Evolutionary conservation across 2,888 invertebrate genomes (phyloP), one percentile per base, ranked within the genome.

Genomic region (Lysandra coridon): DNA sequence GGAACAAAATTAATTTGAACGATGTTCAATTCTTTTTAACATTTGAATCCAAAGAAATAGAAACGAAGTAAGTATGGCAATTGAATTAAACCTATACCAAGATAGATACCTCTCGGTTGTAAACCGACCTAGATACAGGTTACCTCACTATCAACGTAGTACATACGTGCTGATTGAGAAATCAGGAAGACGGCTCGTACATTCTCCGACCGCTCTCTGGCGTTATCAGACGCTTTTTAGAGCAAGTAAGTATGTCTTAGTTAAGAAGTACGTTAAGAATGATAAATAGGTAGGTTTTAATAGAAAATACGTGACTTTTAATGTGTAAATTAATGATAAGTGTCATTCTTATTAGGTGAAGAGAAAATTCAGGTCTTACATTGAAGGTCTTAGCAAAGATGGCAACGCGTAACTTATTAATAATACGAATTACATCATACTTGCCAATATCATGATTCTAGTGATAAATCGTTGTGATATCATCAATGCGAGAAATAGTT

Each of bases 121-220:
- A 3, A 1, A 17, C 57, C 12, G 64, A 64, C 23, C 64, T 30
- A 64, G 64, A 64, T 64, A 64, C 23, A n/a, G 23, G 62, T 62
- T 23, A 62, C 62, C n/a, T 62, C 40, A 75, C 23, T 14, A 77
- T 53, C 37, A 73, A 69, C 17, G 14, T 53, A 53, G 30, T 76
- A 44, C 30, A 77, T 77, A 53, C 30, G 23, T 62, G 30, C 30
- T 64, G 64, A 78, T 53, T 17, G 53, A 33, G 53, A 30, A 77
- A 77, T 10, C 57, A 57, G 57, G 57, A 57, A 57, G 57, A 57
- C 57, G 57, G 57, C 57, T 57, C 57, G 57, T 57, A 57, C 57
- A 57, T 3, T 57, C 57, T 57, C 57, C 57, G 57, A 17, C 57
- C 4, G 4, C 23, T 17, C 57, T 17, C 17, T 57, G 17, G 57